Percentiles rank a stretch among this genome's conserved stretches.
phyloP scores from a whole-genome alignment of 2,797 vertebrate genomes.

The Pristis pectinata region DNA sequence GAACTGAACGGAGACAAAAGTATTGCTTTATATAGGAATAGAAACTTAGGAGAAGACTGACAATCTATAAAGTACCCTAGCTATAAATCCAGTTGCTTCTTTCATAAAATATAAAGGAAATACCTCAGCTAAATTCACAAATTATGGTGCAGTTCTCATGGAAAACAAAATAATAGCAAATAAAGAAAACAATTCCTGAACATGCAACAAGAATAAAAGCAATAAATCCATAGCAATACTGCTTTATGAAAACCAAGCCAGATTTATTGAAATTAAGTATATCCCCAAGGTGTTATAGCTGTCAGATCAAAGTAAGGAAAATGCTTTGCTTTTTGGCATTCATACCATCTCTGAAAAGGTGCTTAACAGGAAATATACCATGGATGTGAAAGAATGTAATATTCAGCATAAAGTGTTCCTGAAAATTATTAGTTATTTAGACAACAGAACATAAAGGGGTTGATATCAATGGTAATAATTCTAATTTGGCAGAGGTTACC shows the following conservation, averaged over 20 bases:
- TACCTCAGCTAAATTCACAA: neutral
- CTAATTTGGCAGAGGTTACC: neutral
- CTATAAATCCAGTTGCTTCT: neutral
- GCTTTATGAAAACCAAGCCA: neutral
- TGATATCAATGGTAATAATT: neutral
- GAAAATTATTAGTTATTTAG: slow-evolving; percentile 18
- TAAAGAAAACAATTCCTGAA: neutral
- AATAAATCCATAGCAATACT: neutral
- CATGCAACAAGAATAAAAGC: neutral
- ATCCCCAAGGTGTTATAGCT: neutral
- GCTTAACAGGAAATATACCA: slow-evolving; percentile 11
- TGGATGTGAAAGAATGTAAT: neutral
- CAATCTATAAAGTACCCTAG: neutral
- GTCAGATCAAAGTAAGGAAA: neutral
- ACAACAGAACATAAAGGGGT: neutral
- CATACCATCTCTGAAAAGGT: neutral
- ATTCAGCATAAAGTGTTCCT: neutral
- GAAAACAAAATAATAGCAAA: neutral
- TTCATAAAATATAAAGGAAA: neutral
- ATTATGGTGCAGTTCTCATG: neutral
- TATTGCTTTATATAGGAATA: neutral
- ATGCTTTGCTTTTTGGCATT: neutral
- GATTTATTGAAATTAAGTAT: neutral
- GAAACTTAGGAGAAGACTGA: neutral
- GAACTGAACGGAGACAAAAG: neutral